A percentile compares a stretch with the other conserved stretches of the same genome.
Conservation (phyloP, 1,140 invertebrate species). For the Caenorhabditis tropicalis region DNA sequence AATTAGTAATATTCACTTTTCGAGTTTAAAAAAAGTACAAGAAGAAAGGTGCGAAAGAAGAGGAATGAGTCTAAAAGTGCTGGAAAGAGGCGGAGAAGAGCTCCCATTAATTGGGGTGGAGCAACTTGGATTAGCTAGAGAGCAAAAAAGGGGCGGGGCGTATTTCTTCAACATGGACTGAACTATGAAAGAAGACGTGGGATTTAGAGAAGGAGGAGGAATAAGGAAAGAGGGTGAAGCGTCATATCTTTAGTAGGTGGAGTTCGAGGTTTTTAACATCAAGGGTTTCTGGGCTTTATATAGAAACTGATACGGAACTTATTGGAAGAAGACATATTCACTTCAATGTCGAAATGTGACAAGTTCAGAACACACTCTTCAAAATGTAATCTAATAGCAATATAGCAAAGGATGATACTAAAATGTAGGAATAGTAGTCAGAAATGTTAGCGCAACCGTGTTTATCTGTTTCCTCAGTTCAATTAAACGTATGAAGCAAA, state of each 20-base stretch:
- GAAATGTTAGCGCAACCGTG: too few species aligned
- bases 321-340: background rate
- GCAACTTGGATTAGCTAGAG: slow-evolving; percentile 24
- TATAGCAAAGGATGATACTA: too few species aligned
- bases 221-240: background rate
- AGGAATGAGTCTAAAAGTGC: background rate
- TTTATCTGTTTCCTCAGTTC: too few species aligned
- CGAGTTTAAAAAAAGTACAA: background rate
- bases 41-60: background rate
- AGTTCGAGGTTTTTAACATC: too few species aligned
- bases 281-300: too few species aligned
- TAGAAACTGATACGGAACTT: too few species aligned
- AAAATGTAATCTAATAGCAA: too few species aligned
- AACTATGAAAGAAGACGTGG: slow-evolving; percentile 14
- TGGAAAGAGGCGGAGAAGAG: background rate
- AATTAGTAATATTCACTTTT: too few species aligned
- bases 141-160: background rate
- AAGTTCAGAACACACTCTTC: too few species aligned
- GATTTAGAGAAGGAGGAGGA: background rate
- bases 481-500: too few species aligned
- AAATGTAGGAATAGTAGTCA: too few species aligned
- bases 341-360: too few species aligned
- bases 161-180: background rate
- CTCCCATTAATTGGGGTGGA: slow-evolving; percentile 23
- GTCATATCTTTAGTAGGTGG: slow-evolving; percentile 6